Evolutionary conservation across 2,797 vertebrate species (phyloP).

Genomic region (Taeniopygia guttata): DNA sequence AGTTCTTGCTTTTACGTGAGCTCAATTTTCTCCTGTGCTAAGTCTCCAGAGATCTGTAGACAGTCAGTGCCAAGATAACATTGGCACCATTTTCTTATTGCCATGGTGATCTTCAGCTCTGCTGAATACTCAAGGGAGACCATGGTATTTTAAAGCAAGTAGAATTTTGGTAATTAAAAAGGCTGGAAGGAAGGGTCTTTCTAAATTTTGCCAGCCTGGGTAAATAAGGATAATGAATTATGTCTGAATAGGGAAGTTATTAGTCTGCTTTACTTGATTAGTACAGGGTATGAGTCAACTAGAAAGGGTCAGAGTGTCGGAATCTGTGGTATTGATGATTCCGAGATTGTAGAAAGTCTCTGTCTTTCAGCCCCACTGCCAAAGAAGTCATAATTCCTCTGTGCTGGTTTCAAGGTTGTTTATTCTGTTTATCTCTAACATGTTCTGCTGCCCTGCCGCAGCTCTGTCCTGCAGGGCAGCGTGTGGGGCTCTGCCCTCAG

Average conservation of each 20-base stretch:
- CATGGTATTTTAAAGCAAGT: constrained; percentile 77
- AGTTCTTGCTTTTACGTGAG: constrained; percentile 56
- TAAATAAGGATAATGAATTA: constrained; percentile 67
- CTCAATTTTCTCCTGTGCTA: constrained; percentile 67
- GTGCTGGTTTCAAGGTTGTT: too few species aligned
- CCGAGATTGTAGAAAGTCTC: too few species aligned
- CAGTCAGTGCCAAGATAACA: constrained; percentile 69
- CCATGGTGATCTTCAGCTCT: constrained; percentile 79
- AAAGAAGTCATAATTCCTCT: too few species aligned
- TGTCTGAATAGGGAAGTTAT: constrained; percentile 45
- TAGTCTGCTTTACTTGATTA: constrained; percentile 45
- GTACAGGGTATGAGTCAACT: background rate
- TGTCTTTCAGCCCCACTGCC: too few species aligned
- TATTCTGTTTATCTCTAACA: too few species aligned
- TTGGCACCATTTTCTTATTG: constrained; percentile 79
- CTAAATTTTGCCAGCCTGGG: constrained; percentile 62
- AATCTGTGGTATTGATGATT: too few species aligned
- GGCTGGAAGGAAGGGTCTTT: constrained; percentile 70
- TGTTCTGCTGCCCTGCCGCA: too few species aligned
- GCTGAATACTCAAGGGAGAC: constrained; percentile 72
- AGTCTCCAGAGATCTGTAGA: constrained; percentile 71
- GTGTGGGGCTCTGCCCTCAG: too few species aligned
- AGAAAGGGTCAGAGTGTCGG: fast-evolving
- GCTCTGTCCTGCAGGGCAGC: too few species aligned
- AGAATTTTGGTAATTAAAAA: constrained; percentile 79